A percentile compares a stretch with the other conserved stretches of the same genome.
These are phyloP conservation scores for Rhabdornis inornatus DNA, from an alignment of 2,113 vertebrate species.

Conservation along the genomic window DNA sequence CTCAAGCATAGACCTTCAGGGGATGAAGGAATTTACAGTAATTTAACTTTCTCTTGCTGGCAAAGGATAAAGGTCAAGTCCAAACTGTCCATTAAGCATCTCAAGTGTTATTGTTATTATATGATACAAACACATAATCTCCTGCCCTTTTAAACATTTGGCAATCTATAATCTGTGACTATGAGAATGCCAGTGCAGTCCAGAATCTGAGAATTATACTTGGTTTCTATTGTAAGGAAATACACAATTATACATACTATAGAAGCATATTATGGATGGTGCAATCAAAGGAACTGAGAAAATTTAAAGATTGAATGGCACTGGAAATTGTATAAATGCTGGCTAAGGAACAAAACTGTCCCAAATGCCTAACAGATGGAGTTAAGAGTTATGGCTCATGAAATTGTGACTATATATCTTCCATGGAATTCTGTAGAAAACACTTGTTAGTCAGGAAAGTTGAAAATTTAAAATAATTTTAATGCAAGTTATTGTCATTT, in stretches of 20 bases:
- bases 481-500: not conserved
- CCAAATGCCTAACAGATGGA: not conserved
- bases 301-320: not conserved
- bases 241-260: not conserved
- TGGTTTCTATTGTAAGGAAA: not conserved
- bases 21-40: not conserved
- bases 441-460: not conserved
- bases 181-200: not conserved
- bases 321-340: not conserved
- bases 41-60: not conserved
- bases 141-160: not conserved
- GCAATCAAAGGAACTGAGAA: not conserved
- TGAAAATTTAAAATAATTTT: not conserved
- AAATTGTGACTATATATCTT: not conserved
- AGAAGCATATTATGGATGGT: not conserved
- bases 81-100: not conserved
- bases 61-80: not conserved
- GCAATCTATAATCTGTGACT: not conserved
- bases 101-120: not conserved
- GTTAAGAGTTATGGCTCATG: not conserved
- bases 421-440: not conserved
- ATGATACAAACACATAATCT: not conserved
- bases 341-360: not conserved
- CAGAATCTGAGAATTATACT: not conserved
- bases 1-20: not conserved